phyloP scores from a whole-genome alignment of 2,113 vertebrate species.

The Spea multiplicata region DNA sequence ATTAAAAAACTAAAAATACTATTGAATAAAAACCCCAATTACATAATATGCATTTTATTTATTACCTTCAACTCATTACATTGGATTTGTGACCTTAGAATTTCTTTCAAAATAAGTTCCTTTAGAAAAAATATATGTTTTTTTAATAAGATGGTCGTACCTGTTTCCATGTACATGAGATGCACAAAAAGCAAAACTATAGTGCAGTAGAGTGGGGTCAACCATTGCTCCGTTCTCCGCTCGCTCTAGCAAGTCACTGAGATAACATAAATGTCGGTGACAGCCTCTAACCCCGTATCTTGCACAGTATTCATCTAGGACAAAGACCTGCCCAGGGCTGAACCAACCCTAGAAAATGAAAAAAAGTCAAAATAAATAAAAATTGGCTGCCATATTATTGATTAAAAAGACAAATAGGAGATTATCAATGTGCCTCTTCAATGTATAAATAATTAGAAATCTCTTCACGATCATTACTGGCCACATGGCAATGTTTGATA shows the following conservation, averaged over 20 bases:
- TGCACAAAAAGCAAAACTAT: constrained; percentile 98
- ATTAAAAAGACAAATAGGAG: neutral
- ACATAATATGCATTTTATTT: no score
- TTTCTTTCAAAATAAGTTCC: no score
- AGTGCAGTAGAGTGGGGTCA: constrained; percentile 96
- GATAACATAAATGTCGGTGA: constrained; percentile 96
- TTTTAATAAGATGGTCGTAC: constrained; percentile 61
- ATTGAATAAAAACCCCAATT: no score
- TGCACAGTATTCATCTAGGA: constrained; percentile 96
- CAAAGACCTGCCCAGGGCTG: constrained; percentile 98
- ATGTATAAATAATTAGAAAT: no score
- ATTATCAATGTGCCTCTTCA: no score
- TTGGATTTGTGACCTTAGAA: no score
- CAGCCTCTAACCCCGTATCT: constrained; percentile 95
- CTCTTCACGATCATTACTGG: no score
- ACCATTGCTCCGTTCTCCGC: constrained; percentile 98
- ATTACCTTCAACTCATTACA: no score
- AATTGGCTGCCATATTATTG: neutral
- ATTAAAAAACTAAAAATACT: no score
- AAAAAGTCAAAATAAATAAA: neutral
- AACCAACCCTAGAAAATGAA: constrained; percentile 91
- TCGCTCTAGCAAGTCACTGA: constrained; percentile 89
- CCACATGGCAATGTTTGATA: no score
- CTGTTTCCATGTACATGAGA: constrained; percentile 98
- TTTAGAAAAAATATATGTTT: no score